Base-by-base conservation (phyloP, 2,113 vertebrate species). In the Gnathonemus echidnorhynchus region DNA sequence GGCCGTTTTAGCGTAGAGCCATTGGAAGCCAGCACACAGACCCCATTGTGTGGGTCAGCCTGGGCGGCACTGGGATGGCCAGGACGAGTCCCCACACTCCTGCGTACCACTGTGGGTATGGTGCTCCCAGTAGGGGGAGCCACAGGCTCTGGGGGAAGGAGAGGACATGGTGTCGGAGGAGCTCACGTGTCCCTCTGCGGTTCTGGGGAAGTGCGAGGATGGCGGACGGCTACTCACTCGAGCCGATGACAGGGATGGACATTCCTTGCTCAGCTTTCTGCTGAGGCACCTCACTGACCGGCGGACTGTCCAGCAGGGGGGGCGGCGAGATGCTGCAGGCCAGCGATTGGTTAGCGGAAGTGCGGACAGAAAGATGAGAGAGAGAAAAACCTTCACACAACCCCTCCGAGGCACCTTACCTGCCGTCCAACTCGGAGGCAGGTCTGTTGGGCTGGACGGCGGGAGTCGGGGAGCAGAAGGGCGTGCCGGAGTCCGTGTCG, bases 401-500 rank as follows among this genome's bases (percentile, higher is more conserved):
- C 27, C 4, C 10, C 11, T 9, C 48, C 10, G 13, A 24, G 1
- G 87, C 10, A 2, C 49, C 19, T 31, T 80, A 99, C 98, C 97
- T 95, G 46, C 96, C 95, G 2, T 97, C 97, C 88, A 94, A 93
- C 90, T 94, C 92, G 3, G 95, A 93, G 42, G 92, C 92, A 27
- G 94, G 92, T 92, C 97, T 97, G 87, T 91, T 89, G 52, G 93
- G 91, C 91, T 96, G 97, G 91, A 80, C 93, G 90, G 94, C 85
- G 0, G 93, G 92, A 31, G 94, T 88, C 49, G 98, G 96, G 2
- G 96, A 97, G 91, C 90, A 95, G 90, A 95, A 95, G 35, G 96
- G 96, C 5, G 96, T 96, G 86, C 96, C 97, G 27, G 93, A 95
- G 92, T 97, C 96, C 0, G 92, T 97, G 91, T 97, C 96, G 94